Base-by-base conservation (phyloP, 2,888 invertebrate species). In the Xestia rhomboidea region DNA sequence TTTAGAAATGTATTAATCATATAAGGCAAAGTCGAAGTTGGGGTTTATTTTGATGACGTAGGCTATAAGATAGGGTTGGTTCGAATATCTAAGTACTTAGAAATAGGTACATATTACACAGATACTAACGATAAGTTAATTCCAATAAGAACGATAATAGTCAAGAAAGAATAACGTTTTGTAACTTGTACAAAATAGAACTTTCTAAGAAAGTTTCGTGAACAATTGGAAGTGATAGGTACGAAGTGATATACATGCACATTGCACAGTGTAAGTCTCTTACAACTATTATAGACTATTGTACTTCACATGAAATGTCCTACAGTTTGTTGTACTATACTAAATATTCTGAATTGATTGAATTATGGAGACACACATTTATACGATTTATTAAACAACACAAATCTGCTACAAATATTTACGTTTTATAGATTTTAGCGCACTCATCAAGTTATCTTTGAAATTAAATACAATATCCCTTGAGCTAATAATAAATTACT, bases 21-120 rank as follows among this genome's bases (percentile, higher is more conserved):
- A 95, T 96, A 96, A 96, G 96, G 96, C 96, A 96, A 95, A 96
- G 96, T 96, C 89, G 93, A 95, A 95, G 93, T 94, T 94, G 95
- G 96, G 95, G 94, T 96, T 94, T 90, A 93, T 91, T 80, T 93
- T 90, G 90, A 93, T 93, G 93, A 93, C 87, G 88, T 89, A 88
- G 90, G 87, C 88, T 92, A 91, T 87, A 91, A 88, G 83, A 87
- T 89, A 88, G 78, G 78, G 79, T 87, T 85, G 83, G 81, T 89
- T 87, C 77, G 79, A 89, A 78, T 84, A 87, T 79, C 79, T 89
- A 86, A 85, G 79, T 87, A 73, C 79, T 83, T 86, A 86, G 80
- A 82, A 68, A 87, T 86, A 77, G 82, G 62, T 81, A 81, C 81
- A 84, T 75, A 54, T 84, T 77, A 87, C 75, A 78, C 79, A 76